These are phyloP conservation scores for cat (Felis catus) DNA, from an alignment of 2,113 vertebrate genomes.

Conservation along the genomic window F.catus_Fca126_mat1.0 CM031415.1:192120501-192121000, in stretches of 20 bases:
- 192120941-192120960: background rate
- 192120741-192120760: background rate
- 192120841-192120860: background rate
- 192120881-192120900: background rate
- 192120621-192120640: background rate
- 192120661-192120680: background rate
- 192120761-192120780: background rate
- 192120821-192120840: background rate
- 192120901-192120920: background rate
- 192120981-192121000: background rate
- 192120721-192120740: background rate
- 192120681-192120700: background rate
- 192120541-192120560: background rate
- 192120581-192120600: background rate
- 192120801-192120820: background rate
- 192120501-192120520: background rate
- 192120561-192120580: background rate
- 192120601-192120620: slow-evolving; percentile 19
- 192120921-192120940: slow-evolving; percentile 28
- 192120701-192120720: background rate
- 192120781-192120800: background rate
- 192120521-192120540: background rate
- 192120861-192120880: background rate
- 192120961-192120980: background rate
- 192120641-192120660: background rate